These are phyloP conservation scores for Monochamus saltuarius DNA, from an alignment of 1,140 invertebrate species.

Conservation along the genomic window DNA sequence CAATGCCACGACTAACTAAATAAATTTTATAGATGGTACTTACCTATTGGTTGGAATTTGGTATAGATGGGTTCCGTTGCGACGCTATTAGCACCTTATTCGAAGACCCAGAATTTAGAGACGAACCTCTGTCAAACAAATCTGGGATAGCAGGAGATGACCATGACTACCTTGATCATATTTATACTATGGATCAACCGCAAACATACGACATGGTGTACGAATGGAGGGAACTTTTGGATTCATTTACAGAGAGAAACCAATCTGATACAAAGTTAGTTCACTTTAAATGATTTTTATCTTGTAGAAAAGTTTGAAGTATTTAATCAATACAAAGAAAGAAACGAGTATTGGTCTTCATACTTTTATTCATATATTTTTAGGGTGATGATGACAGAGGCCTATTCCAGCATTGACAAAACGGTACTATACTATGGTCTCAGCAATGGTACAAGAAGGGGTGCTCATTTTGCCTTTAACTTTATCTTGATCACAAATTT, in stretches of 20 bases:
- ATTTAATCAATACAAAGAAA: too few relatives aligned
- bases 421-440: conserved; percentile 59
- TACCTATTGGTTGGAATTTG: conserved; percentile 70
- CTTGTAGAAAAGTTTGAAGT: too few relatives aligned
- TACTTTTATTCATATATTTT: conserved; percentile 14
- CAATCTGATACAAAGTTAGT: conserved; percentile 51
- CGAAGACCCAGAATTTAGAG: conserved; percentile 51
- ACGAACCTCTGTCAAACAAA: conserved; percentile 57
- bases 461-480: conserved; percentile 69
- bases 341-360: conserved; percentile 53
- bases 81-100: conserved; percentile 52
- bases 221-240: conserved; percentile 63
- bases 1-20: too few relatives aligned
- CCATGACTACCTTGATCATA: conserved; percentile 60
- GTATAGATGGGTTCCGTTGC: conserved; percentile 72
- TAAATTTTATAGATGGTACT: conserved; percentile 57
- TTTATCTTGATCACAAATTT: conserved; percentile 56
- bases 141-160: conserved; percentile 45
- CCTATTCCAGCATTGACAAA: conserved; percentile 57
- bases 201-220: conserved; percentile 64
- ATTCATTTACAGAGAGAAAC: conserved; percentile 56
- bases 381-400: conserved; percentile 68
- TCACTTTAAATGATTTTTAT: too few relatives aligned
- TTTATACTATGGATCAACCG: conserved; percentile 62
- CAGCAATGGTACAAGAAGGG: conserved; percentile 52